Evolutionary conservation across 2,113 vertebrate species (phyloP).

Genomic region (Oncorhynchus kisutch): DNA sequence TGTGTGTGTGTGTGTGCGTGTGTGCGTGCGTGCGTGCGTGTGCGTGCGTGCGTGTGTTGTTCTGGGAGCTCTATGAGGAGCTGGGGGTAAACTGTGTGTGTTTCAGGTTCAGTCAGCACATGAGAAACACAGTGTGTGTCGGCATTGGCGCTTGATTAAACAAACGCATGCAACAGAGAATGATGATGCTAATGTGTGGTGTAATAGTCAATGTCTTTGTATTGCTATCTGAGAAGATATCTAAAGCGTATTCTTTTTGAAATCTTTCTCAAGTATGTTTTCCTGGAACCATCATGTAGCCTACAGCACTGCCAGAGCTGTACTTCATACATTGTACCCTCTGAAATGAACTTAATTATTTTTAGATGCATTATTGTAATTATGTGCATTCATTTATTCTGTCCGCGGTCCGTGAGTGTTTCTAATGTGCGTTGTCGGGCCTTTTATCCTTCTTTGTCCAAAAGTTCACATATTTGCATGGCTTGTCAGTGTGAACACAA

Average conservation of each 20-base stretch:
- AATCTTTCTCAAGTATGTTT: background rate
- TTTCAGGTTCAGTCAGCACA: background rate
- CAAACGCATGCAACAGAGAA: slow-evolving; percentile 3
- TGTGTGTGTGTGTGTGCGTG: background rate
- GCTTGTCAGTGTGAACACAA: slow-evolving; percentile 73
- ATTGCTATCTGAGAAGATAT: background rate
- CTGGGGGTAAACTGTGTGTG: slow-evolving; percentile 12
- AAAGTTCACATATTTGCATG: slow-evolving; percentile 69
- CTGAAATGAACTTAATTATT: background rate
- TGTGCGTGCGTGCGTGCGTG: background rate
- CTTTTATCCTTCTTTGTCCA: slow-evolving; percentile 53
- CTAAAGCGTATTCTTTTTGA: background rate
- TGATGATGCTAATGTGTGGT: background rate
- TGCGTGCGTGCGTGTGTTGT: no score
- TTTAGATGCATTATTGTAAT: background rate
- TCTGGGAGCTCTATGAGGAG: slow-evolving; percentile 3
- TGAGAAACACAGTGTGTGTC: slow-evolving; percentile 6
- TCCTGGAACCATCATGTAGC: no score
- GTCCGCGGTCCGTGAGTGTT: background rate
- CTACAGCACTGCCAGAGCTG: background rate
- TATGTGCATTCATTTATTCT: background rate
- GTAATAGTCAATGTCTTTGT: background rate
- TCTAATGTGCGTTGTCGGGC: slow-evolving; percentile 38
- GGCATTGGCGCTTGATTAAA: background rate
- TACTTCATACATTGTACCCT: background rate